Evolutionary conservation across 2,797 vertebrate species (phyloP).

Genomic region (Karalla daura): DNA sequence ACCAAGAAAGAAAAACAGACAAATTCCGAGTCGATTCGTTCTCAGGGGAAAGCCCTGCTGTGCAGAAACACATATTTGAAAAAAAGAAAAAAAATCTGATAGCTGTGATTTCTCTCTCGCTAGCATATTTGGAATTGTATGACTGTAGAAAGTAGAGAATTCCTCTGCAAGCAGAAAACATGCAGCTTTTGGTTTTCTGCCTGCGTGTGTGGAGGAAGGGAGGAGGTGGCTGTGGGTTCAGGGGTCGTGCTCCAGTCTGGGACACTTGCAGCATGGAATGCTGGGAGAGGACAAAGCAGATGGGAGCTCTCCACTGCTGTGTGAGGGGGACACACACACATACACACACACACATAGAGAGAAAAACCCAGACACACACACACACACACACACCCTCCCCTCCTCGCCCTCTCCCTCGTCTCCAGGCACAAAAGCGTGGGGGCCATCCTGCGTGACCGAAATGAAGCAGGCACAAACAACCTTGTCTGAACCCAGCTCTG

Average conservation of each 20-base stretch:
- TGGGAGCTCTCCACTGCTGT: slow-evolving; percentile 77
- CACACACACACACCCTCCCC: slow-evolving; percentile 12
- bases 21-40: not conserved
- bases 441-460: slow-evolving; percentile 74
- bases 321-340: slow-evolving; percentile 36
- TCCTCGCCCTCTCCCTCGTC: slow-evolving; percentile 9
- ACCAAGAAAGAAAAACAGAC: not conserved
- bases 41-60: not conserved
- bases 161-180: slow-evolving; percentile 42
- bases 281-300: slow-evolving; percentile 83
- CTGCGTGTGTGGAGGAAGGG: slow-evolving; percentile 54
- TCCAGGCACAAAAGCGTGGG: slow-evolving; percentile 73
- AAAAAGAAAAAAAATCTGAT: not conserved
- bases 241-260: slow-evolving; percentile 77
- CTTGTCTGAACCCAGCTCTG: slow-evolving; percentile 69
- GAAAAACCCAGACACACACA: not conserved
- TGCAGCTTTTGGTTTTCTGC: slow-evolving; percentile 34
- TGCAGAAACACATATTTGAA: not conserved
- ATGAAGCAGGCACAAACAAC: slow-evolving; percentile 70
- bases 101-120: not conserved
- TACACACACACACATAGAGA: slow-evolving; percentile 11
- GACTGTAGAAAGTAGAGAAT: not conserved
- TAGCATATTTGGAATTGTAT: slow-evolving; percentile 18
- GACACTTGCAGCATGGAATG: slow-evolving; percentile 78
- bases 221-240: slow-evolving; percentile 58